These are phyloP conservation scores for Sitta carolinensis DNA, from an alignment of 2,797 vertebrate species.

Conservation along the genomic window DNA sequence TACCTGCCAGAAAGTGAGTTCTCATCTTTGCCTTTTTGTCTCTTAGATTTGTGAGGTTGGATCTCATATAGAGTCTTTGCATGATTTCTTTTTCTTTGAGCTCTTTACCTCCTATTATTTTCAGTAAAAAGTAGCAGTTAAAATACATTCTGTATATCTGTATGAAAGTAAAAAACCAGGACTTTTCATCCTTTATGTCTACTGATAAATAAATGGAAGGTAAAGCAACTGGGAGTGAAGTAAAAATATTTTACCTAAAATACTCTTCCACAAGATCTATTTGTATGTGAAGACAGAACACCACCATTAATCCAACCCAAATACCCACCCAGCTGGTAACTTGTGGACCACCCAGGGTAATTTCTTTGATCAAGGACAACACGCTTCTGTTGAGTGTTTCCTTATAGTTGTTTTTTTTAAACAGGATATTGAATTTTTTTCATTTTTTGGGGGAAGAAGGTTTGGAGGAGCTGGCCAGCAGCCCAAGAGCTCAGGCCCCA, in stretches of 20 bases:
- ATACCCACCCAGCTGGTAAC: conserved; percentile 21
- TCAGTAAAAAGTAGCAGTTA: background rate
- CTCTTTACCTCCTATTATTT: background rate
- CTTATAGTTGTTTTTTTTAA: background rate
- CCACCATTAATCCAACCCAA: background rate
- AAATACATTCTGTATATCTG: background rate
- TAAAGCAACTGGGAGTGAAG: background rate
- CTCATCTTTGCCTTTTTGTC: background rate
- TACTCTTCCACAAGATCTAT: background rate
- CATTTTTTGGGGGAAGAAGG: background rate
- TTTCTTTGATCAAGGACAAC: conserved; percentile 23
- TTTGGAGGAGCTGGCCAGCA: background rate
- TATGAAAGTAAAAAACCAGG: background rate
- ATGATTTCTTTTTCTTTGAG: background rate
- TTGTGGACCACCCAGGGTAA: conserved; percentile 36
- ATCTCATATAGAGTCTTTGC: background rate
- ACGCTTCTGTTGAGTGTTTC: background rate
- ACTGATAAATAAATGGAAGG: background rate
- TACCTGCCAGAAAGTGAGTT: background rate
- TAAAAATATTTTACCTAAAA: background rate
- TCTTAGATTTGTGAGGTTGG: background rate
- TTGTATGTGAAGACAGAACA: background rate
- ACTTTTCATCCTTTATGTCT: background rate
- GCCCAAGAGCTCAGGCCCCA: background rate
- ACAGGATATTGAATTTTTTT: background rate